Base-by-base conservation (phyloP, 2,113 vertebrate species). In the Puffinus mauretanicus region DNA sequence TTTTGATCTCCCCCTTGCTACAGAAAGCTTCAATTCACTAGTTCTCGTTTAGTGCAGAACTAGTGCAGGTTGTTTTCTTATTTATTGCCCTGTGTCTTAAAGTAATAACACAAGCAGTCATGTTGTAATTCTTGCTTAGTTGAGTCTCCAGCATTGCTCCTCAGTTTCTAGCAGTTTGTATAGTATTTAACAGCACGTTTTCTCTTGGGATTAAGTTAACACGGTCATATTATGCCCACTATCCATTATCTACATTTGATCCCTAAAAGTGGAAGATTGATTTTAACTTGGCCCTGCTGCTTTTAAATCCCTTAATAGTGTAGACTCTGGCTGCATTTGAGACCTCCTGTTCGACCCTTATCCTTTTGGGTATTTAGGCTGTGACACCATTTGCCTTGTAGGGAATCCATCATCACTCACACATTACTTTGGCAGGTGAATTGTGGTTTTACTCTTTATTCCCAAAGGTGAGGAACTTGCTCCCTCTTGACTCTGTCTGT, bases 281-380 rank as follows among this genome's bases (percentile, higher is more conserved):
- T 92, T 95, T 92, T 91, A 87, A 76, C 76, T 88, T 91, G 82
- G 55, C 27, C 72, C 80, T 86, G 86, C 82, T 96, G 73, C 61
- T 92, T 93, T 94, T 84, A 89, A 91, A 96, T 93, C 77, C 57
- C 47, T 89, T 86, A 86, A 86, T 87, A 91, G 16, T 71, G 52
- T 83, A 84, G 64, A 29, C 38, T 71, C 51, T 78, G 82, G 55
- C 47, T 84, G n/a, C 52, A 81, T 60, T 61, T 25, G 36, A 91
- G 77, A 94, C 77, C 79, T 93, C 27, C 72, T 76, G 65, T 66
- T 83, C 0, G 0, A 93, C 72, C 76, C 42, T 83, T n/a, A 40
- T 93, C 52, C 88, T 95, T 94, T 89, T 77, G 60, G 40, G 44
- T 84, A 38, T 95, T 92, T 66, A 79, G 83, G 57, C 72, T 87